phyloP scores from a whole-genome alignment of 2,113 vertebrate genomes.

The Phrynocephalus versicolor region DNA sequence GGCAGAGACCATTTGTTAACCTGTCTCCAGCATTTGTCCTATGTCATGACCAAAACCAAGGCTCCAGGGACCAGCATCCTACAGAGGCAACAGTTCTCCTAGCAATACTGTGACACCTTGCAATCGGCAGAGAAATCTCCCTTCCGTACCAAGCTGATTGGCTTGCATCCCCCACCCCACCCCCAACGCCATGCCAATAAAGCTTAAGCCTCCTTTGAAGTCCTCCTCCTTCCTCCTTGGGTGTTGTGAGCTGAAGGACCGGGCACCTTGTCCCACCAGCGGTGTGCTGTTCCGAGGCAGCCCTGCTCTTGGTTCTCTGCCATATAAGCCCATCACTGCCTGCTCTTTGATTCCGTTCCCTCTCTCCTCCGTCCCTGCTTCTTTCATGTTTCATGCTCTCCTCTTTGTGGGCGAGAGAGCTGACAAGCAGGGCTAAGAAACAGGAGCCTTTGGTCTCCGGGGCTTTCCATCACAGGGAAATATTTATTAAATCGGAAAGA shows the following conservation, averaged over 20 bases:
- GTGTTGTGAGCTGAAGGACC: no score
- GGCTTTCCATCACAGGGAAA: conserved; percentile 36
- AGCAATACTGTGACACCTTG: neutral
- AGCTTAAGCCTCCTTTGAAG: neutral
- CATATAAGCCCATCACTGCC: neutral
- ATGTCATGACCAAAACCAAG: no score
- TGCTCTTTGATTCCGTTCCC: neutral
- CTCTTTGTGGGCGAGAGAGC: neutral
- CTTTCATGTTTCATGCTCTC: neutral
- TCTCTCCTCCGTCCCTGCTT: neutral
- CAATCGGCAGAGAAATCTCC: neutral
- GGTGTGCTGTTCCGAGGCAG: neutral
- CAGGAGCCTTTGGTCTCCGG: neutral
- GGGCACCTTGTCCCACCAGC: neutral
- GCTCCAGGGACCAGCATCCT: neutral
- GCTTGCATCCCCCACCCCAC: no score
- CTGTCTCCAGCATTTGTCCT: no score
- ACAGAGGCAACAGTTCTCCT: neutral
- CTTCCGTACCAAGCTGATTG: neutral
- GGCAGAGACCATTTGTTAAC: no score
- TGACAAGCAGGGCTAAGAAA: conserved; percentile 18
- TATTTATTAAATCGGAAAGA: conserved; percentile 40
- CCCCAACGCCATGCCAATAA: neutral
- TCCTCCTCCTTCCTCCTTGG: no score
- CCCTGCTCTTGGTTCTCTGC: neutral